Conservation (phyloP, 2,888 invertebrate genomes). For the Leptopterna dolabrata region DNA sequence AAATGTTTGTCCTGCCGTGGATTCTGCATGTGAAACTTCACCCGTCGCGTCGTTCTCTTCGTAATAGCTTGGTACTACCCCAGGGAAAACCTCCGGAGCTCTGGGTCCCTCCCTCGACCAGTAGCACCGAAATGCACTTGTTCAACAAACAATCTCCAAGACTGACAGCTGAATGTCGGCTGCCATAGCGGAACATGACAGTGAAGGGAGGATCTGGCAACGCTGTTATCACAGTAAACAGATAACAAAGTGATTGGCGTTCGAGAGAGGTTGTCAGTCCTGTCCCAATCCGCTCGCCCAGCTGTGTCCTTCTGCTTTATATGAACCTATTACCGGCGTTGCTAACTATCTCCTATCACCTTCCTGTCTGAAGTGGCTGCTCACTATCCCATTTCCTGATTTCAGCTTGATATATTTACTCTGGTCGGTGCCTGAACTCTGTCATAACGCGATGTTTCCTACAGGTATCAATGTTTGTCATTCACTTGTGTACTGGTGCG, state of each 20-base stretch:
- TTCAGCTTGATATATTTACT: not conserved
- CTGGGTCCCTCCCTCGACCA: not conserved
- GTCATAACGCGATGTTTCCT: too few relatives aligned
- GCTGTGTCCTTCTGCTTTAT: not conserved
- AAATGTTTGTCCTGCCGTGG: not conserved
- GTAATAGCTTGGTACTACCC: not conserved
- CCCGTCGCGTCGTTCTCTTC: not conserved
- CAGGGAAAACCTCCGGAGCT: not conserved
- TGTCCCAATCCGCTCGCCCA: not conserved
- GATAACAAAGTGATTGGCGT: conserved; percentile 26
- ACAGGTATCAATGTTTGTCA: too few relatives aligned
- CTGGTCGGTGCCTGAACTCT: too few relatives aligned
- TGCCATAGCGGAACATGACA: conserved; percentile 3
- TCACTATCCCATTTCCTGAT: not conserved
- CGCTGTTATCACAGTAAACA: conserved; percentile 19
- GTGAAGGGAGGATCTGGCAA: conserved; percentile 22
- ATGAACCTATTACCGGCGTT: not conserved
- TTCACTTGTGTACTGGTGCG: too few relatives aligned
- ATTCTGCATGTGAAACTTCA: not conserved
- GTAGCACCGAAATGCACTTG: not conserved
- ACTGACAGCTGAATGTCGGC: conserved; percentile 4
- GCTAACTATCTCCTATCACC: not conserved
- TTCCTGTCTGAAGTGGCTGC: not conserved
- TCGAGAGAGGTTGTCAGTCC: not conserved
- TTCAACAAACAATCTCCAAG: conserved; percentile 1